Evolutionary conservation across 2,113 vertebrate species (phyloP), one percentile per base, ranked within the genome.

Genomic region (Oncorhynchus nerka): DNA sequence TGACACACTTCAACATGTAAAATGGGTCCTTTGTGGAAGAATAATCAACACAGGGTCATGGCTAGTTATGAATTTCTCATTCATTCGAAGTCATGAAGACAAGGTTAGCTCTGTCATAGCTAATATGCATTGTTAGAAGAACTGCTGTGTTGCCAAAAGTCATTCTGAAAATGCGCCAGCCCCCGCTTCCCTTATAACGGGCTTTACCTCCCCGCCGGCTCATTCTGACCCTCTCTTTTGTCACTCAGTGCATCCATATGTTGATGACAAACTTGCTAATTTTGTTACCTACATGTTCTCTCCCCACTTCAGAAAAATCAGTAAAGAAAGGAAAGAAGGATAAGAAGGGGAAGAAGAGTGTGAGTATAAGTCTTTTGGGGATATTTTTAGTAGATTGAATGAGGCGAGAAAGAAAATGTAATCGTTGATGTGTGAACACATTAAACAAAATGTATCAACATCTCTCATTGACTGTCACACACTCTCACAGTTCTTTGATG

Each of bases 321-420:
- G 93, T 96, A 75, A 97, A 95, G 84, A 97, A 95, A 79, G 95
- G 95, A 8, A 96, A 94, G 85, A 97, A 95, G 83, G 96, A 96
- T 81, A 97, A 95, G 86, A 95, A 93, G 76, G 95, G 87, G n/a
- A 98, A 97, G 85, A 98, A 97, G 85, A 96, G 93, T 75, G 96
- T 97, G 86, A 95, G 94, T 70, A 67, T 30, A 26, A 3, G 13
- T 67, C 15, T 45, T 45, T 12, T 67, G 19, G 22, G 3, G 12
- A 19, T 16, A 55, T 55, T 55, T 55, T 55, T 16, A 55, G 15
- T 55, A 16, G 39, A 45, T 45, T 15, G 16, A 55, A 55, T 4
- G 6, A 62, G 6, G 19, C 22, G n/a, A 62, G 8, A 62, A 62
- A 55, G 20, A 62, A 22, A 24, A 62, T 24, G n/a, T 62, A 62